Evolutionary conservation across 2,113 vertebrate species (phyloP).

Genomic region (Tragelaphus buxtoni): DNA sequence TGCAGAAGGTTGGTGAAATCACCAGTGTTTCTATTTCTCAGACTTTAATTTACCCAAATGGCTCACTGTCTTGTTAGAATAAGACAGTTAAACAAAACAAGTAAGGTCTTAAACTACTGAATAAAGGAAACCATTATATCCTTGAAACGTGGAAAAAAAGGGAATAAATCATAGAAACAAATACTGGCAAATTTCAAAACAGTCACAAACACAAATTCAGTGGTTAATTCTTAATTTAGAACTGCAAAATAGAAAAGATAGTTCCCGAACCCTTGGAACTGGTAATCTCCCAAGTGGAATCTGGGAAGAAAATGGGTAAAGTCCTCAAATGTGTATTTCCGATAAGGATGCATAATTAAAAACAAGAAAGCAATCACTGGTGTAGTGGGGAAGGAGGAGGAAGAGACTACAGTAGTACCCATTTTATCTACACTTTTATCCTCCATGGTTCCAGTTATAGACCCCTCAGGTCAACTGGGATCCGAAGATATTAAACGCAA

Average conservation of each 20-base stretch:
- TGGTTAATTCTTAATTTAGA: not conserved
- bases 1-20: not conserved
- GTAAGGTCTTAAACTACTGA: not conserved
- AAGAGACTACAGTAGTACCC: not conserved
- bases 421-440: not conserved
- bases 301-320: not conserved
- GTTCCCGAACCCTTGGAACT: not conserved
- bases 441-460: not conserved
- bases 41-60: not conserved
- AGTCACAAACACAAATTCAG: not conserved
- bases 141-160: not conserved
- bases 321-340: not conserved
- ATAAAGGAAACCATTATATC: not conserved
- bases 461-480: not conserved
- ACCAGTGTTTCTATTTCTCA: not conserved
- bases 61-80: not conserved
- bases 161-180: not conserved
- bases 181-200: not conserved
- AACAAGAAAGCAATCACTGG: not conserved
- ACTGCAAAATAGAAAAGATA: not conserved
- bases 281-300: not conserved
- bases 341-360: not conserved
- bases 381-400: not conserved
- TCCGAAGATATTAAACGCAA: not conserved
- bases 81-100: slow-evolving; percentile 16